Percentiles rank a stretch among this genome's conserved stretches.
phyloP scores from a whole-genome alignment of 2,888 invertebrate species.

The Ochropleura leucogaster region DNA sequence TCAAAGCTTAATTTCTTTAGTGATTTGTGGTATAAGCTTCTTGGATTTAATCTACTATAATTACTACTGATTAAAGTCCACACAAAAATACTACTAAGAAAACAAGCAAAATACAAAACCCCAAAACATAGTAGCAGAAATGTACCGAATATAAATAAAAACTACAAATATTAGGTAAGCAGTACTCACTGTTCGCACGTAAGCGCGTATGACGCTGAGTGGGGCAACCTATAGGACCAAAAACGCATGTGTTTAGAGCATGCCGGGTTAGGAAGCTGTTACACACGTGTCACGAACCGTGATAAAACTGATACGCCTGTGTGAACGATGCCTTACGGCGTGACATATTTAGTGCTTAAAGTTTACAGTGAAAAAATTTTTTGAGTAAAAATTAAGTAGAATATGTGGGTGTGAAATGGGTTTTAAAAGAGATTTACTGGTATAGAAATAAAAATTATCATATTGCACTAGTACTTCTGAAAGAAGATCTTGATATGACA shows the following conservation, averaged over 20 bases:
- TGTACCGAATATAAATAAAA: constrained; percentile 64
- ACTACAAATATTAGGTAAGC: constrained; percentile 78
- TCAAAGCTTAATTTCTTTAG: not conserved
- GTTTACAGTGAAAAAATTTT: constrained; percentile 9
- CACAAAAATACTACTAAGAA: not conserved
- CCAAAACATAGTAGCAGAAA: constrained; percentile 66
- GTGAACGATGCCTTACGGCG: constrained; percentile 37
- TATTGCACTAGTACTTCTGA: not conserved
- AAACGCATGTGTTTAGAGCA: constrained; percentile 89
- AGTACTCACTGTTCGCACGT: constrained; percentile 92
- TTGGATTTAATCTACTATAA: not conserved
- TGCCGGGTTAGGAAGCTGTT: constrained; percentile 89
- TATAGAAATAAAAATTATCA: not conserved
- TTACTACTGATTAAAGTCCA: not conserved
- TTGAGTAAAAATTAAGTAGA: not conserved
- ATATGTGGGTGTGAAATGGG: not conserved
- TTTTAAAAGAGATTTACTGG: not conserved
- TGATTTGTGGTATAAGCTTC: not conserved
- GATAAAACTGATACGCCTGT: constrained; percentile 60
- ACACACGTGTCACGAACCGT: constrained; percentile 70
- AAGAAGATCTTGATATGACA: not conserved
- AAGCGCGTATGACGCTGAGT: constrained; percentile 92
- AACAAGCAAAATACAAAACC: not conserved
- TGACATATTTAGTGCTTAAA: constrained; percentile 43
- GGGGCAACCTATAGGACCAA: constrained; percentile 90